Conservation (phyloP, 2,888 invertebrate genomes). For the Plemyria rubiginata region DNA sequence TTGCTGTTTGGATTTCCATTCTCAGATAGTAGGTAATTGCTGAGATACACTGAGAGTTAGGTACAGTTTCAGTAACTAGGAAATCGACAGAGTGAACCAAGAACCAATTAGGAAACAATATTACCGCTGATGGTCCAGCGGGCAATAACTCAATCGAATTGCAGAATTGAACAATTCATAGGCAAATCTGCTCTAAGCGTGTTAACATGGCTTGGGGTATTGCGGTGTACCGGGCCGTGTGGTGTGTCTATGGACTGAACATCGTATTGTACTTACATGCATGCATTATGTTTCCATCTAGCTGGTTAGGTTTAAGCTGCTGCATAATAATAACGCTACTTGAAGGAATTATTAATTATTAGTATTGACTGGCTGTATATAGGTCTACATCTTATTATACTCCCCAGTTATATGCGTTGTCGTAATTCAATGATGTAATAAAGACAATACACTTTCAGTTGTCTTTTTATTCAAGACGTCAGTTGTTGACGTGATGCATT, state of each 20-base stretch:
- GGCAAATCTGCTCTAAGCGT: constrained; percentile 77
- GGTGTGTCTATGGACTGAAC: constrained; percentile 51
- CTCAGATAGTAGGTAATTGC: constrained; percentile 3
- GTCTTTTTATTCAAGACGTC: constrained; percentile 44
- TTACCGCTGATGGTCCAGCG: constrained; percentile 57
- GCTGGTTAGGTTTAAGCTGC: constrained; percentile 40
- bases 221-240: constrained; percentile 70
- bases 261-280: constrained; percentile 45
- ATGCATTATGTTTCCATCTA: constrained; percentile 23
- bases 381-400: no score
- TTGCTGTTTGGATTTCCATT: constrained; percentile 16
- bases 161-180: constrained; percentile 75
- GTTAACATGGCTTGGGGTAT: constrained; percentile 77
- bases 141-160: constrained; percentile 69
- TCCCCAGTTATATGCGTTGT: constrained; percentile 44
- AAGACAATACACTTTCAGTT: constrained; percentile 39
- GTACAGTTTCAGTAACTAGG: constrained; percentile 26
- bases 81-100: constrained; percentile 49
- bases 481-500: constrained; percentile 55
- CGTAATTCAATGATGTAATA: constrained; percentile 53
- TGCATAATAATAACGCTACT: constrained; percentile 47
- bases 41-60: background rate
- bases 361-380: constrained; percentile 43
- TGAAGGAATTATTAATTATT: constrained; percentile 48
- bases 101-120: constrained; percentile 55